Conservation (phyloP, 1,140 invertebrate species). For the Ooceraea biroi region DNA sequence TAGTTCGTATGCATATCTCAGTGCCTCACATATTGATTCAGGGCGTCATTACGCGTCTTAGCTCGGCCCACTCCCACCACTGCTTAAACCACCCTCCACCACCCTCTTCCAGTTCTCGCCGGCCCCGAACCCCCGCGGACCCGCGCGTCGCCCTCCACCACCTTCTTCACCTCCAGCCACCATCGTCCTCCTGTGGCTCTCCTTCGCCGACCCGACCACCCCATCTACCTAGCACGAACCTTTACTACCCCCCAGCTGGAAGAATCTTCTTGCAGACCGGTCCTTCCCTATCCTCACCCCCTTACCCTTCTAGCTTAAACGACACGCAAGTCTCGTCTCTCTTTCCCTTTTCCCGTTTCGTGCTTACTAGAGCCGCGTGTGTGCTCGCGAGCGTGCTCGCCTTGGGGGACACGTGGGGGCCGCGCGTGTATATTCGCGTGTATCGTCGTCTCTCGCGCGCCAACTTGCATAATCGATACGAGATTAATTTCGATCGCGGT, state of each 20-base stretch:
- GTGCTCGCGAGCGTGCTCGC: constrained; percentile 41
- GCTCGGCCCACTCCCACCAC: constrained; percentile 82
- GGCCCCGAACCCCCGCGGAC: constrained; percentile 56
- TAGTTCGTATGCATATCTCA: constrained; percentile 85
- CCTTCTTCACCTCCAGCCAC: constrained; percentile 73
- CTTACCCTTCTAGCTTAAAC: constrained; percentile 22
- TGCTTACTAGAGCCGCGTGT: constrained; percentile 43
- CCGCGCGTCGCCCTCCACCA: constrained; percentile 54
- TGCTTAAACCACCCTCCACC: constrained; percentile 73
- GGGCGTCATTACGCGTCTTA: constrained; percentile 85
- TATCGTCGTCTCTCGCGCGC: constrained; percentile 40
- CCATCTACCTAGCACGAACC: constrained; percentile 67
- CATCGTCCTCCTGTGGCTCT: constrained; percentile 69
- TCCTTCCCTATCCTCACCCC: constrained; percentile 51
- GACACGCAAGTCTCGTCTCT: constrained; percentile 64
- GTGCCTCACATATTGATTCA: constrained; percentile 85
- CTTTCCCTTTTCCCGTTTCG: constrained; percentile 58
- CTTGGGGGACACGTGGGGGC: constrained; percentile 52
- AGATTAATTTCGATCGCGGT: constrained; percentile 50
- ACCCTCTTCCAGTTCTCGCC: constrained; percentile 60
- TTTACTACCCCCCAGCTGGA: constrained; percentile 71
- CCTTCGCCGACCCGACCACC: constrained; percentile 70
- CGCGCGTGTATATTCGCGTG: constrained; percentile 50
- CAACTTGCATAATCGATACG: constrained; percentile 61
- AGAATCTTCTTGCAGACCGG: constrained; percentile 76